Evolutionary conservation across 1,140 invertebrate genomes (phyloP).

Genomic region (Drosophila willistoni): DNA sequence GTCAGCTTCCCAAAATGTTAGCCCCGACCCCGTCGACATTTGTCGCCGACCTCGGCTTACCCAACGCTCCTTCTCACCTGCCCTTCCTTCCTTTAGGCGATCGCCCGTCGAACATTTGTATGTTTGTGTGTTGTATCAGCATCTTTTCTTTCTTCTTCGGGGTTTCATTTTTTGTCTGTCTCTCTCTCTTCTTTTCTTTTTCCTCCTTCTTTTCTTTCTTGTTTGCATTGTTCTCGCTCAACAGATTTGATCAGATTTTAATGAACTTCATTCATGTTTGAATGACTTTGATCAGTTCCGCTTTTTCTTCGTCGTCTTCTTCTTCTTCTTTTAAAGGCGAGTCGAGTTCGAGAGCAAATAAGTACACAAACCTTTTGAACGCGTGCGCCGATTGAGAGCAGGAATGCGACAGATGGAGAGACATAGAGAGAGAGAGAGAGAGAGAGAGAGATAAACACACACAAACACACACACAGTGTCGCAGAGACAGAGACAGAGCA

Average conservation of each 20-base stretch:
- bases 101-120: background rate
- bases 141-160: conserved; percentile 36
- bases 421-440: conserved; percentile 29
- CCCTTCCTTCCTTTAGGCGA: conserved; percentile 17
- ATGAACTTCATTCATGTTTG: conserved; percentile 83
- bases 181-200: conserved; percentile 43
- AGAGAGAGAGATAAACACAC: background rate
- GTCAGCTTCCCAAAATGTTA: conserved; percentile 22
- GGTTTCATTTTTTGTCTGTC: conserved; percentile 43
- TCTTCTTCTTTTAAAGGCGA: conserved; percentile 16
- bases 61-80: background rate
- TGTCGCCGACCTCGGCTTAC: background rate
- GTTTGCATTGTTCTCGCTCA: conserved; percentile 81
- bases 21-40: background rate
- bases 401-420: conserved; percentile 27
- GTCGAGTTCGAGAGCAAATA: conserved; percentile 49
- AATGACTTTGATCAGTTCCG: conserved; percentile 83
- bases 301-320: conserved; percentile 28
- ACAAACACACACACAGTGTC: no score
- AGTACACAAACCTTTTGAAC: conserved; percentile 69
- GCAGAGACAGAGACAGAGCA: background rate
- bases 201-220: conserved; percentile 58
- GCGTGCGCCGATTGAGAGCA: conserved; percentile 57
- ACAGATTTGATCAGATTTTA: conserved; percentile 82
- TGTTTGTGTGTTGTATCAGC: conserved; percentile 64